phyloP scores from a whole-genome alignment of 2,888 invertebrate species.

The Chrysotoxum bicinctum region DNA sequence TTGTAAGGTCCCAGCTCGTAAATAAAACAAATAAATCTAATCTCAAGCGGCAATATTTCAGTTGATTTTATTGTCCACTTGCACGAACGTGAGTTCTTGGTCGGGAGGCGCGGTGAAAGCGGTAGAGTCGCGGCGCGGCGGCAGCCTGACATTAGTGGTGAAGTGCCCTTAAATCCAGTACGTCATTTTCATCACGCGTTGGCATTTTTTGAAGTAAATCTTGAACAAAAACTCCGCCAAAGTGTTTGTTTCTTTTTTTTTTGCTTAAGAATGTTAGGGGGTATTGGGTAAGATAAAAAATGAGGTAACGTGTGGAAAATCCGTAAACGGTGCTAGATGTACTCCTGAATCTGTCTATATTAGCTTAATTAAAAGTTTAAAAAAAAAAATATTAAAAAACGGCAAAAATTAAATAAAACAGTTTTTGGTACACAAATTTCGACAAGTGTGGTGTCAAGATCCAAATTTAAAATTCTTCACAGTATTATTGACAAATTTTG shows the following conservation, averaged over 20 bases:
- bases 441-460: too few species aligned
- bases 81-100: too few species aligned
- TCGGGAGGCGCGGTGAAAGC: too few species aligned
- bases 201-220: slow-evolving; percentile 3
- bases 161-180: slow-evolving; percentile 1
- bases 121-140: too few species aligned
- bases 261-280: not conserved
- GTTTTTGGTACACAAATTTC: too few species aligned
- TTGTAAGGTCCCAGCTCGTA: slow-evolving; percentile 17
- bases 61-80: slow-evolving; percentile 62
- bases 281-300: not conserved
- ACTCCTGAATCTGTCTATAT: too few species aligned
- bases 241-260: not conserved
- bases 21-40: slow-evolving; percentile 60
- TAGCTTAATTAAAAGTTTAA: too few species aligned
- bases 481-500: too few species aligned
- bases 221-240: not conserved
- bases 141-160: not conserved
- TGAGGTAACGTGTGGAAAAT: not conserved
- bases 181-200: not conserved
- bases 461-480: too few species aligned
- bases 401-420: too few species aligned
- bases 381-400: too few species aligned
- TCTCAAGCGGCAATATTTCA: slow-evolving; percentile 65
- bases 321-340: not conserved